These are phyloP conservation scores for Phenacoccus solenopsis DNA, from an alignment of 1,140 invertebrate genomes.

Conservation along the genomic window DNA sequence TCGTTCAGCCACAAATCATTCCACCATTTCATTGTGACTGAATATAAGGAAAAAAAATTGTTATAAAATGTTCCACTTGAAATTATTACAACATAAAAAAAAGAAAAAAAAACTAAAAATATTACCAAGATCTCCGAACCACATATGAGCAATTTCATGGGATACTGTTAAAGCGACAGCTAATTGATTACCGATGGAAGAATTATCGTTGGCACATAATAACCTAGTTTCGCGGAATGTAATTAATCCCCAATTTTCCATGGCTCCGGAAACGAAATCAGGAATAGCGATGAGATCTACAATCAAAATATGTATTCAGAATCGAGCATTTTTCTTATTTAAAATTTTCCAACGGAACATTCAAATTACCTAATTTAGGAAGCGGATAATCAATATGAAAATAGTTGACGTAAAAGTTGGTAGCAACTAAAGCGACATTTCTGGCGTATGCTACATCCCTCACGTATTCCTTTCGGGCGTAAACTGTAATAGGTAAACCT, in stretches of 20 bases:
- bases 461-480: constrained; percentile 55
- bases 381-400: constrained; percentile 76
- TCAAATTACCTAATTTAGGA: constrained; percentile 59
- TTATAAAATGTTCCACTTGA: neutral
- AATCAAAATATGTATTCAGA: constrained; percentile 28
- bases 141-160: constrained; percentile 88
- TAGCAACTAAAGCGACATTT: constrained; percentile 58
- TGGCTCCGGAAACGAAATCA: constrained; percentile 87
- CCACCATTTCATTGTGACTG: constrained; percentile 86
- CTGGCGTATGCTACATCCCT: constrained; percentile 68
- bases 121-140: constrained; percentile 74
- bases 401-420: constrained; percentile 75
- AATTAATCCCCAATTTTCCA: constrained; percentile 88
- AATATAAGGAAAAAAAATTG: neutral
- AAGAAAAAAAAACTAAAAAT: constrained; percentile 21
- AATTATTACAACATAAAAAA: neutral
- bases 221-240: constrained; percentile 73
- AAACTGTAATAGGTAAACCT: constrained; percentile 53
- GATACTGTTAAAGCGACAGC: constrained; percentile 65
- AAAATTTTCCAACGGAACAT: neutral
- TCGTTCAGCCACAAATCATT: constrained; percentile 86
- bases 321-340: too few relatives aligned
- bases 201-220: constrained; percentile 51
- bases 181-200: constrained; percentile 60
- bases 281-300: constrained; percentile 85